Conservation (phyloP, 2,888 invertebrate genomes). For the Amphipoea oculea region DNA sequence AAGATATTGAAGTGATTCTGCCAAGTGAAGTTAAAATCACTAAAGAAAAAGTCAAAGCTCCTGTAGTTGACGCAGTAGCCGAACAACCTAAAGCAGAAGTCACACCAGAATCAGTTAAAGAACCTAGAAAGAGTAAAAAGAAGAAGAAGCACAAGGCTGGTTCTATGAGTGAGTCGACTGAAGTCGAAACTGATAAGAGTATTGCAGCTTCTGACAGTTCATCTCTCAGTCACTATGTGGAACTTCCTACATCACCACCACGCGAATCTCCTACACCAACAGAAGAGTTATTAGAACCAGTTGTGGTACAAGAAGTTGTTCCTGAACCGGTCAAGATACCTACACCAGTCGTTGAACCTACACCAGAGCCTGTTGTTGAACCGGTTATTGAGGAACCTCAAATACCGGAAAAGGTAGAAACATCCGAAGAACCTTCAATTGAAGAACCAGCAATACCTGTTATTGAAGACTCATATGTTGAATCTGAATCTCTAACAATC, state of each 20-base stretch:
- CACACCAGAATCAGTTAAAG: constrained; percentile 74
- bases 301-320: constrained; percentile 12
- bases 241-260: constrained; percentile 86
- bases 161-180: constrained; percentile 76
- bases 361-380: constrained; percentile 21
- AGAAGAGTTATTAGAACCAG: constrained; percentile 45
- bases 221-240: constrained; percentile 85
- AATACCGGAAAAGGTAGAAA: constrained; percentile 11
- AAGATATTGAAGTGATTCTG: constrained; percentile 82
- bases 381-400: constrained; percentile 68
- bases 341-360: constrained; percentile 53
- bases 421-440: constrained; percentile 17
- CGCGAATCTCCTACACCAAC: constrained; percentile 55
- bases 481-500: constrained; percentile 81
- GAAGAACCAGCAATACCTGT: constrained; percentile 28
- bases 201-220: constrained; percentile 83
- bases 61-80: constrained; percentile 73
- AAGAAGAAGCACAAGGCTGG: constrained; percentile 91
- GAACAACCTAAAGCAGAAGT: constrained; percentile 74
- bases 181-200: constrained; percentile 82
- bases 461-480: constrained; percentile 81
- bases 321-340: constrained; percentile 51
- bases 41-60: constrained; percentile 68
- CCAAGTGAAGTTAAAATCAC: constrained; percentile 79
- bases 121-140: constrained; percentile 91